A percentile compares a stretch with the other conserved stretches of the same genome.
These are phyloP conservation scores for Cygnus buccinator DNA, from an alignment of 2,113 vertebrate species.

Conservation along the genomic window DNA sequence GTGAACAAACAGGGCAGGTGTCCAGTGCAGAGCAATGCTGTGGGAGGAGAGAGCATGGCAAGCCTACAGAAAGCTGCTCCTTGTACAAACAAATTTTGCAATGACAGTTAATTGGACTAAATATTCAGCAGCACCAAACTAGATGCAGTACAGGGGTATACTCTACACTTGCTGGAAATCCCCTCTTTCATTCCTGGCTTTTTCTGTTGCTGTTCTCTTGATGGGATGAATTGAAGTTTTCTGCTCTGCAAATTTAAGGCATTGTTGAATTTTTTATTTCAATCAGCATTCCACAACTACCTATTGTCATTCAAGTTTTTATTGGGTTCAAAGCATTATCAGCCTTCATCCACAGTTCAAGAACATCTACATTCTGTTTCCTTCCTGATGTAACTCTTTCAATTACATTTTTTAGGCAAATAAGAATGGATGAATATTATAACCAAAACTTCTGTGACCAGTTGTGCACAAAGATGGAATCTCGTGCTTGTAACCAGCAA, in stretches of 20 bases:
- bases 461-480: conserved; percentile 79
- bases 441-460: conserved; percentile 76
- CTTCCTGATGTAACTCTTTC: not conserved
- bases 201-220: not conserved
- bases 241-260: not conserved
- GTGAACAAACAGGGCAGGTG: rapidly evolving
- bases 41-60: rapidly evolving
- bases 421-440: conserved; percentile 79
- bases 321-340: not conserved
- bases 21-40: not conserved
- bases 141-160: not conserved
- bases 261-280: not conserved
- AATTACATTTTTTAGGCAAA: conserved; percentile 68
- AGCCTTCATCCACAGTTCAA: not conserved
- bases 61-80: not conserved
- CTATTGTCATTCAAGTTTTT: not conserved
- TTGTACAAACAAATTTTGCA: not conserved
- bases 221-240: not conserved
- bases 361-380: not conserved
- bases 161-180: not conserved
- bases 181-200: not conserved
- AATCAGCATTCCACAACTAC: not conserved
- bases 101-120: not conserved
- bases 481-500: conserved; percentile 82
- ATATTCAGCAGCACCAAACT: not conserved